These are phyloP conservation scores for Diadegma fenestrale DNA, from an alignment of 2,888 invertebrate species.

Conservation along the genomic window DNA sequence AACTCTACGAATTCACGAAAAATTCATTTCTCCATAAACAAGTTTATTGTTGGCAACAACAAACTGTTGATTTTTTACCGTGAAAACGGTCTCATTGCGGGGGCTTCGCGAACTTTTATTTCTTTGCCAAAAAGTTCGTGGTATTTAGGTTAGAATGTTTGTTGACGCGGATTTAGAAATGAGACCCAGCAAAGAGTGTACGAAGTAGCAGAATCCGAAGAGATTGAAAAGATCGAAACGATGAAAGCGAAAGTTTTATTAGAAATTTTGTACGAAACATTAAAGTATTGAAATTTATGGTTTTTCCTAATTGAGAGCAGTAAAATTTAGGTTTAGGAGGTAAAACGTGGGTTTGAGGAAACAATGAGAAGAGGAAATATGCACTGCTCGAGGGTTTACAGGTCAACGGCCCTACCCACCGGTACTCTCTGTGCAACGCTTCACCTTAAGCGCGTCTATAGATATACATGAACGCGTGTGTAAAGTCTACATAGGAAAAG, in stretches of 20 bases:
- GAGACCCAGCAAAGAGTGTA: not conserved
- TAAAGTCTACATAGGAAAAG: constrained; percentile 10
- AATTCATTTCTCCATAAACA: not conserved
- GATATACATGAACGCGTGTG: not conserved
- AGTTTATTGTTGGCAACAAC: not conserved
- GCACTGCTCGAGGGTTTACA: constrained; percentile 25
- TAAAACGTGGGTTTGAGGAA: not conserved
- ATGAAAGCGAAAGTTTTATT: not conserved
- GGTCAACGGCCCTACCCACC: constrained; percentile 67
- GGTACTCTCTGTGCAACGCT: constrained; percentile 54
- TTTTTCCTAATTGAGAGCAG: not conserved
- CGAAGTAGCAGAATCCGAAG: not conserved
- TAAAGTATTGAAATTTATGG: not conserved
- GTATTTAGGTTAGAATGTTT: constrained; percentile 57
- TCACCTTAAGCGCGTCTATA: constrained; percentile 28
- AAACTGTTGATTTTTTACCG: not conserved
- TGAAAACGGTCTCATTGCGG: not conserved
- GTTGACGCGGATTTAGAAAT: constrained; percentile 69
- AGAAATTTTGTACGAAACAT: not conserved
- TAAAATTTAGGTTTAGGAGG: not conserved
- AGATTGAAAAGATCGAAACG: not conserved
- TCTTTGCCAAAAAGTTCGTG: constrained; percentile 32
- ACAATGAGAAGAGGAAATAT: constrained; percentile 26
- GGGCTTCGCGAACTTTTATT: not conserved
- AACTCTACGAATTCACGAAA: not conserved